These are phyloP conservation scores for Cenopis cana DNA, from an alignment of 2,888 invertebrate genomes.

Conservation along the genomic window DNA sequence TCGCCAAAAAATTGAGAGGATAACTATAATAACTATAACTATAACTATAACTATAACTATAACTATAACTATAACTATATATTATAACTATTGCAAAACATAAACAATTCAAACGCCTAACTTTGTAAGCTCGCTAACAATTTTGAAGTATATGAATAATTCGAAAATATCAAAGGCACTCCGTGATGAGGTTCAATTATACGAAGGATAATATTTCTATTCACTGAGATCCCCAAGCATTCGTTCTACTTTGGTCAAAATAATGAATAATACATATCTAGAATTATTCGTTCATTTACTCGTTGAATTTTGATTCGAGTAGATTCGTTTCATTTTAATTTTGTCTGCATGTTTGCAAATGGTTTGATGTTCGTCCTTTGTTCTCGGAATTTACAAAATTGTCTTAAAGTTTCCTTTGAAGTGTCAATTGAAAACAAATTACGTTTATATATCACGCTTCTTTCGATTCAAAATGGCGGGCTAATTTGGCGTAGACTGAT, in stretches of 20 bases:
- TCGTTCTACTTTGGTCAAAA: slow-evolving; percentile 57
- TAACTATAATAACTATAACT: no score
- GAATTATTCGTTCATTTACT: slow-evolving; percentile 63
- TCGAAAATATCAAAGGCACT: slow-evolving; percentile 41
- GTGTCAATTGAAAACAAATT: background rate
- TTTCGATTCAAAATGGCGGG: background rate
- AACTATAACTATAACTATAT: no score
- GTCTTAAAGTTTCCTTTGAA: background rate
- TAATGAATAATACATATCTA: slow-evolving; percentile 62
- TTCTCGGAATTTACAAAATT: background rate
- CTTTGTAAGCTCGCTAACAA: slow-evolving; percentile 41
- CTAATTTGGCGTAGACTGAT: slow-evolving; percentile 32
- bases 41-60: no score
- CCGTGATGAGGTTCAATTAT: slow-evolving; percentile 48
- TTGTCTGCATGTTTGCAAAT: slow-evolving; percentile 32
- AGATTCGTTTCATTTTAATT: slow-evolving; percentile 50
- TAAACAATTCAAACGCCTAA: slow-evolving; percentile 41
- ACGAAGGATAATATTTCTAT: slow-evolving; percentile 51
- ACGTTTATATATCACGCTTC: background rate
- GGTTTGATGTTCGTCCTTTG: slow-evolving; percentile 7
- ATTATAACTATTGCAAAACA: slow-evolving; percentile 35
- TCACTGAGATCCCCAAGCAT: slow-evolving; percentile 49
- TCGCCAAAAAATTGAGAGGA: no score
- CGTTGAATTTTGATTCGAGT: slow-evolving; percentile 61
- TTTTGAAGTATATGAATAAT: slow-evolving; percentile 39